Evolutionary conservation across 2,888 invertebrate species (phyloP), one percentile per base, ranked within the genome.

Genomic region (Keiferia lycopersicella): DNA sequence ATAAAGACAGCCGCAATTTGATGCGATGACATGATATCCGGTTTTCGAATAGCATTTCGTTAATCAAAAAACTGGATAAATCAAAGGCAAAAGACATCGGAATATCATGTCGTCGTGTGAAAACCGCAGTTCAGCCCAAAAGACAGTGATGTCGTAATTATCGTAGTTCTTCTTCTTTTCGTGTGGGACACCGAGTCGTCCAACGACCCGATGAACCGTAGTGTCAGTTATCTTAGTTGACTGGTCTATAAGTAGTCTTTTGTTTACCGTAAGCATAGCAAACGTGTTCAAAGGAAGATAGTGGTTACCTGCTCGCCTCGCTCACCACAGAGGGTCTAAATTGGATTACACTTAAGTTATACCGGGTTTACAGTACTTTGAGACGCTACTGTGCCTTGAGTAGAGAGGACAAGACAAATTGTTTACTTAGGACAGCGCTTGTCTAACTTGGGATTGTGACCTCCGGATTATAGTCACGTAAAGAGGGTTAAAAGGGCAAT

Each of bases 241-340:
- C 45, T 45, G 45, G 45, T 6, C 45, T 45, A 45, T n/a, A 45
- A 45, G 45, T 45, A 45, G 45, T 3, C 45, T 45, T 45, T 45
- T 45, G 45, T 45, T 45, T 45, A 45, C 45, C 2, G 45, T 45
- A 45, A 45, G 45, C 45, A n/a, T 3, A 45, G 45, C 45, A 45
- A 16, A 45, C 45, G 45, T 45, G 45, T n/a, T 45, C 45, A 45
- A 45, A 45, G 45, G 45, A 45, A n/a, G 45, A 45, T 45, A 45
- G 45, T 4, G 45, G 45, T 45, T 45, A 45, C 45, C 16, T 16
- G n/a, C 45, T 16, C n/a, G 45, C n/a, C 16, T 45, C n/a, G 6
- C 45, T 16, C n/a, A 16, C 45, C 45, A 16, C 45, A 45, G 16
- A 45, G 45, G 16, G 45, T 1, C 16, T 45, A n/a, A n/a, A 45